Evolutionary conservation across 2,797 vertebrate genomes (phyloP), one percentile per base, ranked within the genome.

Genomic region (Premnoplex brunnescens): DNA sequence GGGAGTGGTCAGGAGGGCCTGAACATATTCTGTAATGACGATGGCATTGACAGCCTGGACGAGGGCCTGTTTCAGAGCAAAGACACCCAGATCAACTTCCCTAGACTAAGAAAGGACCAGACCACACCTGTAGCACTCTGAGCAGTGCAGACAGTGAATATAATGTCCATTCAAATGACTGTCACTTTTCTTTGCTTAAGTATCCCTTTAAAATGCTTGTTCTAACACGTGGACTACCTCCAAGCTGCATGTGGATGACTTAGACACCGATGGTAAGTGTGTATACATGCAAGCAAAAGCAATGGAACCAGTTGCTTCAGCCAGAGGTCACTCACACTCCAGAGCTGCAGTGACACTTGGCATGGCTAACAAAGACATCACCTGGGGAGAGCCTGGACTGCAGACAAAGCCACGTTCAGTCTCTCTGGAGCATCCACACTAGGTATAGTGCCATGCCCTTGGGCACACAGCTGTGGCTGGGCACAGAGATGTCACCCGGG

Each of bases 11-110:
- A 93, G 88, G 73, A 97, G 91, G 44, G 95, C 83, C n/a, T 96
- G 73, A 21, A 96, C 18, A 12, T 97, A 97, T 77, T 97, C 96
- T 36, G 79, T 86, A 46, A 85, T 41, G 71, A 96, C 12, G 10
- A 54, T 77, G 77, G 22, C 5, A 8, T 88, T 69, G 82, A 91
- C 87, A 77, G 90, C 62, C 58, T 85, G 79, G 72, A 95, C 3
- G 0, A 96, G 85, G 5, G 21, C 76, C 97, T 97, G 94, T 81
- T 82, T n/a, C 66, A 14, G 41, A 91, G 72, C 36, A 94, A 82
- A 93, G 48, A 94, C 2, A 26, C 14, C 10, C 64, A 58, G 60
- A 87, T 95, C 85, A 94, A 54, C 11, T 67, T 62, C 43, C 15
- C 34, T 74, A 30, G 52, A 69, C 37, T 28, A 9, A 75, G 16